Evolutionary conservation across 2,888 invertebrate species (phyloP).

Genomic region (Criorhina ranunculi): DNA sequence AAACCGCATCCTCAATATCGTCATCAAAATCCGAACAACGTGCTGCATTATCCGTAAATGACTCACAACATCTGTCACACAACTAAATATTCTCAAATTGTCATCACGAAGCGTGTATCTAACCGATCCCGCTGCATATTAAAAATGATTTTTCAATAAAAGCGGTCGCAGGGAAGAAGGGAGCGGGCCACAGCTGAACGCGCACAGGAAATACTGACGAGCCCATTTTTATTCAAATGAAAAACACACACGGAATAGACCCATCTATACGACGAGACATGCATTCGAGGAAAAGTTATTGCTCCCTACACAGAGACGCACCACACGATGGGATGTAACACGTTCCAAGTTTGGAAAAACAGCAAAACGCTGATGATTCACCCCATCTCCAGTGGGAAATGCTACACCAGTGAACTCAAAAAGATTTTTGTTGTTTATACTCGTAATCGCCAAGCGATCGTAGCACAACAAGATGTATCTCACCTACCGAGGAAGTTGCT

Average conservation of each 20-base stretch:
- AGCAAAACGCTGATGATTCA: conserved; percentile 68
- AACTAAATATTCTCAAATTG: conserved; percentile 38
- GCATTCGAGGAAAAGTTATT: conserved; percentile 60
- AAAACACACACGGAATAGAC: conserved; percentile 57
- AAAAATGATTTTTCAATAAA: conserved; percentile 69
- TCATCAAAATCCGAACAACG: conserved; percentile 41
- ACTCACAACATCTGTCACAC: conserved; percentile 59
- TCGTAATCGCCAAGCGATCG: conserved; percentile 52
- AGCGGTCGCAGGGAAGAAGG: neutral
- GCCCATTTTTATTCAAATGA: conserved; percentile 74
- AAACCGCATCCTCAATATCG: conserved; percentile 47
- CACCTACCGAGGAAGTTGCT: conserved; percentile 55
- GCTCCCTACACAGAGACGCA: conserved; percentile 43
- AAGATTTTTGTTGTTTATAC: conserved; percentile 53
- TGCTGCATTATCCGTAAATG: conserved; percentile 52
- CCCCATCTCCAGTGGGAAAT: conserved; percentile 25
- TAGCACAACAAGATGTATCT: conserved; percentile 26
- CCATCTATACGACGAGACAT: conserved; percentile 57
- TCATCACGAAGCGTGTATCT: conserved; percentile 11
- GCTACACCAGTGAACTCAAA: conserved; percentile 25
- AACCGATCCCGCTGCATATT: conserved; percentile 55
- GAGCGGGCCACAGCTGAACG: conserved; percentile 3
- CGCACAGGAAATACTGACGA: conserved; percentile 71
- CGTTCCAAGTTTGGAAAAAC: conserved; percentile 61
- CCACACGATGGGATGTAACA: conserved; percentile 19